Base-by-base conservation (phyloP, 2,888 invertebrate species). In the Diaphora mendica region DNA sequence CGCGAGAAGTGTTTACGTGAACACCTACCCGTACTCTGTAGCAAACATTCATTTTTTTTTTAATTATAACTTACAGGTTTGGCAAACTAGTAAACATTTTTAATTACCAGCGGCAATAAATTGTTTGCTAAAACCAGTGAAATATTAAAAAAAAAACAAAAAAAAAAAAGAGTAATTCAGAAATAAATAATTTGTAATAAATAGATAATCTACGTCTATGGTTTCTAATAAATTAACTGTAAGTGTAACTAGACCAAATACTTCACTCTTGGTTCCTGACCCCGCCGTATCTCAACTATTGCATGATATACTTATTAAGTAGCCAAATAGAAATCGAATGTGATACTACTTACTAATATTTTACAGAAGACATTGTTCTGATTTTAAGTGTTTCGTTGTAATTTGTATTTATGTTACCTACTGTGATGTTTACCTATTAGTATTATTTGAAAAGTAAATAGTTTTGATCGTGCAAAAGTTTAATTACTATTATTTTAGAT, bases 331-430 rank as follows among this genome's bases (percentile, higher is more conserved):
- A 85, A 86, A 84, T 86, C 79, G 68, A 82, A 79, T 82, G 85
- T 85, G 85, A 85, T 85, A 86, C 81, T 85, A 82, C 68, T 62
- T 62, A 62, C 30, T 62, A 66, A 67, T 66, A 68, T 68, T 64
- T 83, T 75, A 74, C 76, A 68, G 71, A 75, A 69, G 73, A 30
- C 15, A 66, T 30, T 30, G 13, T 23, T 85, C 74, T 79, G 82
- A 76, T 77, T 78, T 66, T 85, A 84, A 82, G 79, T 82, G 84
- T 82, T 85, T 77, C 79, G 76, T 80, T 79, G 74, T 78, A 77
- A 76, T 69, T 67, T 79, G 69, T 82, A 79, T 80, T 78, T 84
- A 82, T 77, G 80, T 78, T 83, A n/a, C n/a, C n/a, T n/a, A 74
- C 76, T 83, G 81, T 83, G 79, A 79, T 81, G 74, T 80, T 75